Evolutionary conservation across 2,113 vertebrate species (phyloP), one percentile per base, ranked within the genome.

Genomic region (Ochotona curzoniae): DNA sequence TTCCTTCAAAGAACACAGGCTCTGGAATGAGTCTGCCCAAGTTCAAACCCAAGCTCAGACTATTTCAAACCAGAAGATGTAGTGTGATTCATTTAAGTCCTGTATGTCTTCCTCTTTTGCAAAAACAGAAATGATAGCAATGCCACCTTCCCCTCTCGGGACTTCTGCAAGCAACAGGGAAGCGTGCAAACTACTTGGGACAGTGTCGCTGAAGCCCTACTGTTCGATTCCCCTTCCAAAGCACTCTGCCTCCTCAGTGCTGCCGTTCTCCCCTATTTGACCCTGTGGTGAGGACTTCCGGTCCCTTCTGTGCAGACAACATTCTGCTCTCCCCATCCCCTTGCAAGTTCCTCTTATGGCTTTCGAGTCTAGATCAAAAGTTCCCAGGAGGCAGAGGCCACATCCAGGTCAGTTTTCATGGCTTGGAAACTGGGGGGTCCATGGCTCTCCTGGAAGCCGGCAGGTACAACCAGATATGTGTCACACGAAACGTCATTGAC

Each of bases 321-420:
- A 8, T 57, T 32, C 20, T 28, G 74, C 0, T 11, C 18, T 4
- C n/a, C 15, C 12, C 15, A 3, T 3, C 1, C 0, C 9, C 0
- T 12, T 11, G 44, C 8, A 25, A 57, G 20, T 57, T 9, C 51
- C 8, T 23, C 20, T 71, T 64, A 5, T 9, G 20, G 18, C n/a
- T 38, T 44, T 47, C 25, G 44, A 21, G 23, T 26, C 14, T 5
- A 12, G 60, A 70, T 61, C 2, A 35, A 51, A 69, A 83, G 74
- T 60, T 84, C 83, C 69, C 51, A 1, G 3, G 38, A 78, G 73
- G 44, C 32, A 60, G 44, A 25, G n/a, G 35, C 32, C 47, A 26
- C 60, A 30, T 38, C 66, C 13, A 71, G 51, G 35, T 67, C 18
- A 3, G 23, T 66, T 57, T 51, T 38, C 17, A n/a, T 21, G n/a